These are phyloP conservation scores for Sphyrna mokarran DNA, from an alignment of 2,113 vertebrate species.

Conservation along the genomic window DNA sequence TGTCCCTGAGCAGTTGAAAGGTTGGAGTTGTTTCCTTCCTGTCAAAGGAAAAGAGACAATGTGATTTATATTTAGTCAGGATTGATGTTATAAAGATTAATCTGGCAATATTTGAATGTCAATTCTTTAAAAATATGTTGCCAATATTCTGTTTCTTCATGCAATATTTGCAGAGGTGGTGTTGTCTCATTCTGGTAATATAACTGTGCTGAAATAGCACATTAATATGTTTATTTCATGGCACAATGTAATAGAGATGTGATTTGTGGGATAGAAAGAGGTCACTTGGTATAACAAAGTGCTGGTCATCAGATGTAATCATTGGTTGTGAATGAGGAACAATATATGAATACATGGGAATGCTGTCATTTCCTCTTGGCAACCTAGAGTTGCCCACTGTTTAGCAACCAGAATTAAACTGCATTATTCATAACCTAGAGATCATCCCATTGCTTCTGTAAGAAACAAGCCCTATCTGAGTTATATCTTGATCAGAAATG, in stretches of 20 bases:
- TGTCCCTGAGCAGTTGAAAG: background rate
- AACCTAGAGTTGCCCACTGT: background rate
- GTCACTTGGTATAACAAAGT: background rate
- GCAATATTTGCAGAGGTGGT: background rate
- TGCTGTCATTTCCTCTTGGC: background rate
- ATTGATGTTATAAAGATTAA: background rate
- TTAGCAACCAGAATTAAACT: background rate
- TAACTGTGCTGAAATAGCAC: background rate
- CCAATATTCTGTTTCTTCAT: background rate
- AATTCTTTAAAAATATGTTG: background rate
- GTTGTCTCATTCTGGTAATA: background rate
- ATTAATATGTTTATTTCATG: background rate
- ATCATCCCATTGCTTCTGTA: background rate
- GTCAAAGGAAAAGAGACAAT: background rate
- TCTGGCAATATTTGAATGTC: background rate
- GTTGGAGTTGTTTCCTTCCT: background rate
- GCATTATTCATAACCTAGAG: background rate
- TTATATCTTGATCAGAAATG: background rate
- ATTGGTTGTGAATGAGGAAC: background rate
- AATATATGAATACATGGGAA: background rate
- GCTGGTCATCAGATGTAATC: background rate
- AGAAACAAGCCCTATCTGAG: background rate
- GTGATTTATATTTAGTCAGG: background rate
- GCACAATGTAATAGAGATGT: background rate
- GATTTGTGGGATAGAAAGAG: background rate